phyloP scores from a whole-genome alignment of 2,113 vertebrate genomes.

The Polypterus bichir region DNA sequence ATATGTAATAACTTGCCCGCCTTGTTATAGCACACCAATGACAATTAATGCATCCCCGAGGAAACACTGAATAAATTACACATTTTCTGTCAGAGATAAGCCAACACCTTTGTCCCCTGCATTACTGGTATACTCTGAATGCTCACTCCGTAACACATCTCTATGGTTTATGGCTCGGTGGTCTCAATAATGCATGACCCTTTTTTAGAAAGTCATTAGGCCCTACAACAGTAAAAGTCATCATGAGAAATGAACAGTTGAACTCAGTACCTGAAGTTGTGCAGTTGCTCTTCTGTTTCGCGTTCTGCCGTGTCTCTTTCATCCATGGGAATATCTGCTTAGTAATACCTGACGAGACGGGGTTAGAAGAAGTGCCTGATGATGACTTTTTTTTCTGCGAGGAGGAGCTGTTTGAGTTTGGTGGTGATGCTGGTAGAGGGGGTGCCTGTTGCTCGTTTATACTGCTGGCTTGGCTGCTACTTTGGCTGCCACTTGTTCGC shows the following conservation, averaged over 20 bases:
- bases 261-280: slow-evolving; percentile 67
- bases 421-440: slow-evolving; percentile 72
- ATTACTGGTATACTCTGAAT: too few species aligned
- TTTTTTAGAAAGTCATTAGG: too few species aligned
- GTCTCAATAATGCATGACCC: too few species aligned
- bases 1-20: not conserved
- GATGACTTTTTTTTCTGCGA: slow-evolving; percentile 80
- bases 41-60: not conserved
- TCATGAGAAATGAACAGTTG: too few species aligned
- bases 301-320: slow-evolving; percentile 89
- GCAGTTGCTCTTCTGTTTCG: slow-evolving; percentile 85
- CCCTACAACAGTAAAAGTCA: too few species aligned
- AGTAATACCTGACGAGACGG: slow-evolving; percentile 67
- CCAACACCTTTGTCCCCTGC: too few species aligned
- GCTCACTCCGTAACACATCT: too few species aligned
- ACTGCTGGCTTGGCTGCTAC: slow-evolving; percentile 58
- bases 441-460: slow-evolving; percentile 69
- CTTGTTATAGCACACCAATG: not conserved
- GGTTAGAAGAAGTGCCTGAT: slow-evolving; percentile 48
- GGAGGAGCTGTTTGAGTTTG: slow-evolving; percentile 64
- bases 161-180: too few species aligned
- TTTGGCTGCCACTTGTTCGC: slow-evolving; percentile 63
- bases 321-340: slow-evolving; percentile 99
- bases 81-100: too few species aligned
- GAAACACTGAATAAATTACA: not conserved